These are phyloP conservation scores for Dicerorhinus sumatrensis DNA, from an alignment of 2,113 vertebrate genomes.

Conservation along the genomic window DNA sequence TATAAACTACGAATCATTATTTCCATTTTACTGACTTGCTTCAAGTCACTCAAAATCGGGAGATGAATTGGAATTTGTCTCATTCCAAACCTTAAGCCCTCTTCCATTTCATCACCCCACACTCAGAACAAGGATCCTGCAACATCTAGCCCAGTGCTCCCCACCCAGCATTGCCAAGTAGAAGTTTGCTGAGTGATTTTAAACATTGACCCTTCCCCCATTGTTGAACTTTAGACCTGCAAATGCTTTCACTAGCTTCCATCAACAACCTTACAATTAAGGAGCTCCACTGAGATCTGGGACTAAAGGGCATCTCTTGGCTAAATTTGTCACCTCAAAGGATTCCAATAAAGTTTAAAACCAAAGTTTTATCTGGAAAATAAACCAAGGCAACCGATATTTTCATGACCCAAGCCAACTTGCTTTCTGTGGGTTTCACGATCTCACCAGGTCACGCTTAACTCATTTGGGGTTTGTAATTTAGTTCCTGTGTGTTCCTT, in stretches of 20 bases:
- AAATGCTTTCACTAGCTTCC: background rate
- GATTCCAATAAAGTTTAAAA: constrained; percentile 2
- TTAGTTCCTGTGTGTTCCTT: constrained; percentile 43
- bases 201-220: background rate
- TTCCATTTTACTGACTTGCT: background rate
- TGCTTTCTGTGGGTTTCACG: constrained; percentile 22
- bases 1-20: background rate
- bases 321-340: background rate
- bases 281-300: background rate
- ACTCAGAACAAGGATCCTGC: background rate
- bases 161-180: background rate
- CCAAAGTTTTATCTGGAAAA: constrained; percentile 37
- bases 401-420: constrained; percentile 37
- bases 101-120: background rate
- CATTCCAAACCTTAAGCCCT: background rate
- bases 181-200: background rate
- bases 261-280: background rate
- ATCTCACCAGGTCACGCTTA: background rate
- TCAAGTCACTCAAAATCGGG: background rate
- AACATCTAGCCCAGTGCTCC: background rate
- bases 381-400: constrained; percentile 16
- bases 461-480: background rate
- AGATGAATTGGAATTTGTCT: background rate
- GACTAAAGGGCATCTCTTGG: background rate
- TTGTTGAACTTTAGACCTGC: background rate